These are phyloP conservation scores for Drosophila carrolli DNA, from an alignment of 1,140 invertebrate species.

Conservation along the genomic window DNA sequence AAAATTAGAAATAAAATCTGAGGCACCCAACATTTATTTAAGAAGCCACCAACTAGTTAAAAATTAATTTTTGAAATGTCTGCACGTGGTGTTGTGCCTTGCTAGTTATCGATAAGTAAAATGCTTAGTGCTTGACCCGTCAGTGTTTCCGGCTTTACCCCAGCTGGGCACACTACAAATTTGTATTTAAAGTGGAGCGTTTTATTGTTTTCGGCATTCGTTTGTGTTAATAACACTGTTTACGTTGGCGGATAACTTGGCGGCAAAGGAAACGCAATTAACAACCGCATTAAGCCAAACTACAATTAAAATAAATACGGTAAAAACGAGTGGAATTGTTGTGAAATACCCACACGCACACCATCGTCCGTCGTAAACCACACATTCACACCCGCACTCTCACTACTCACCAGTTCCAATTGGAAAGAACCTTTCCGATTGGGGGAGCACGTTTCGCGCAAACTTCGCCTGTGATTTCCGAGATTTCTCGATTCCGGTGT, in stretches of 20 bases:
- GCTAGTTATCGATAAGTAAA: neutral
- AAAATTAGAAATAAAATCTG: neutral
- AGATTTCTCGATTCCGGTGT: constrained; percentile 36
- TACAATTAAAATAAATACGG: constrained; percentile 9
- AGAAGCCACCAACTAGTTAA: too few relatives aligned
- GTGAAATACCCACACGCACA: constrained; percentile 51
- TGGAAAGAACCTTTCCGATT: constrained; percentile 35
- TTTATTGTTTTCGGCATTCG: constrained; percentile 55
- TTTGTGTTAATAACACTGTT: constrained; percentile 54
- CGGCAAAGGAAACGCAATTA: constrained; percentile 10
- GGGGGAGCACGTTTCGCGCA: constrained; percentile 34
- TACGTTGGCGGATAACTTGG: constrained; percentile 25
- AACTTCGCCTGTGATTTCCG: constrained; percentile 28
- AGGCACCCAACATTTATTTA: neutral
- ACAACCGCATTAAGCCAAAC: constrained; percentile 6
- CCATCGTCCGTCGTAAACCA: constrained; percentile 11
- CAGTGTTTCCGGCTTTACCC: constrained; percentile 16
- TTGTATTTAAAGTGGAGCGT: constrained; percentile 46
- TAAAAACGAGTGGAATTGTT: constrained; percentile 25
- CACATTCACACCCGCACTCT: constrained; percentile 22
- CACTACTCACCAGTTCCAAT: constrained; percentile 26
- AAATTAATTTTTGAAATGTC: neutral
- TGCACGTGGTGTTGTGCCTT: neutral
- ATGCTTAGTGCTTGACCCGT: neutral
- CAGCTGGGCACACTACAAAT: constrained; percentile 17